Evolutionary conservation across 1,140 invertebrate species (phyloP).

Genomic region (Carcinoscorpius rotundicauda): DNA sequence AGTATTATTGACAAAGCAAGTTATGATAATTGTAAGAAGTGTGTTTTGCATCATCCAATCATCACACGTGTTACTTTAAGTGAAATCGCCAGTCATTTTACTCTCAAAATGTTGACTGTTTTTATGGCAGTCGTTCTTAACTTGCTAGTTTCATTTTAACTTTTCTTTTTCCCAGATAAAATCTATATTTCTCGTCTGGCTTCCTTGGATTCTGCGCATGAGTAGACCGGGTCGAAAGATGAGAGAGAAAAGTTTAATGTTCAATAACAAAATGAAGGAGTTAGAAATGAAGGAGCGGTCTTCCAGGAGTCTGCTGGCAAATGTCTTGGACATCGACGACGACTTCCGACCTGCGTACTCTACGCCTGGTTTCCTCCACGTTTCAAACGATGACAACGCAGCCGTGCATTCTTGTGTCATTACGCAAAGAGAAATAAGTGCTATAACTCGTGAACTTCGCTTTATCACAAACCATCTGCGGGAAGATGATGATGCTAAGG

Average conservation of each 20-base stretch:
- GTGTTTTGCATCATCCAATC: too few species aligned
- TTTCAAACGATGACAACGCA: slow-evolving; percentile 30
- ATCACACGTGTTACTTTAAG: too few species aligned
- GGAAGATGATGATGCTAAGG: slow-evolving; percentile 72
- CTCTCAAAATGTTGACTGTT: too few species aligned
- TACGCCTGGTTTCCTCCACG: slow-evolving; percentile 14
- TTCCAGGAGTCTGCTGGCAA: slow-evolving; percentile 84
- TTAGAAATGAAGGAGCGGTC: slow-evolving; percentile 82
- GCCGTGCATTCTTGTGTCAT: slow-evolving; percentile 38
- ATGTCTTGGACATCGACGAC: slow-evolving; percentile 92
- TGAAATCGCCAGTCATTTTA: too few species aligned
- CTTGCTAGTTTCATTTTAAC: too few species aligned
- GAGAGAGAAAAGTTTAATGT: slow-evolving; percentile 61
- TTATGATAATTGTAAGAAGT: too few species aligned
- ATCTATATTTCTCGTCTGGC: slow-evolving; percentile 86
- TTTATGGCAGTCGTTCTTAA: too few species aligned
- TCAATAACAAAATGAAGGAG: slow-evolving; percentile 49
- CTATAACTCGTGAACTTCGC: slow-evolving; percentile 89
- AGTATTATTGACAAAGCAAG: too few species aligned
- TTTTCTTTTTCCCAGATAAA: slow-evolving; percentile 53
- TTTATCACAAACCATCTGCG: slow-evolving; percentile 83
- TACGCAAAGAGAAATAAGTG: slow-evolving; percentile 73
- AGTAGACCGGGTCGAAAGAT: slow-evolving; percentile 85
- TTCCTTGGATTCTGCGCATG: slow-evolving; percentile 91
- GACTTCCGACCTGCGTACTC: slow-evolving; percentile 57